Percentiles rank a stretch among this genome's conserved stretches.
These are phyloP conservation scores for Clarias fuscus DNA, from an alignment of 2,797 vertebrate species.

Conservation along the genomic window DNA sequence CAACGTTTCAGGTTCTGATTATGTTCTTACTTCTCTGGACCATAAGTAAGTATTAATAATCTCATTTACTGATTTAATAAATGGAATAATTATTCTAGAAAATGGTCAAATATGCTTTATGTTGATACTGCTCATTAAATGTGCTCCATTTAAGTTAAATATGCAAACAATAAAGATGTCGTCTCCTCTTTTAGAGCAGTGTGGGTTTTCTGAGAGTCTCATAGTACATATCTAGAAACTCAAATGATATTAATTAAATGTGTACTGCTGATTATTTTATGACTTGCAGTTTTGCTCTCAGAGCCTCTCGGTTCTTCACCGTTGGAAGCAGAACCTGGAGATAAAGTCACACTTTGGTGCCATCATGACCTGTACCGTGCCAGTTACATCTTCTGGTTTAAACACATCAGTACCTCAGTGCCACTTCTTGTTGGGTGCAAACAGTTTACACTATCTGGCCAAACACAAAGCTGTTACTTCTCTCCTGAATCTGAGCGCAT, in stretches of 20 bases:
- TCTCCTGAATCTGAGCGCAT: neutral
- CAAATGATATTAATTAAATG: too few relatives aligned
- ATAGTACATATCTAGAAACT: too few relatives aligned
- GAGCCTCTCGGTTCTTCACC: neutral
- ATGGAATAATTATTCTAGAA: neutral
- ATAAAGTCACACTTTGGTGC: slow-evolving; percentile 13
- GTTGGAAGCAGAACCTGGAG: slow-evolving; percentile 23
- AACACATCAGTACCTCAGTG: neutral
- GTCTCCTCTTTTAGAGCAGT: neutral
- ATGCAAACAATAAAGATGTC: neutral
- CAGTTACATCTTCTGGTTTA: slow-evolving; percentile 27
- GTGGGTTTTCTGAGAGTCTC: neutral
- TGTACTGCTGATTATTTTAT: neutral
- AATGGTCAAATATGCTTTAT: neutral
- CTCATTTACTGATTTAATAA: neutral
- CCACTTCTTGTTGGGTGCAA: neutral
- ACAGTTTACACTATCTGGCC: neutral
- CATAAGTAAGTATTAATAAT: slow-evolving; percentile 7
- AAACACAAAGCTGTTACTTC: neutral
- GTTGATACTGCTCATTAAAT: neutral
- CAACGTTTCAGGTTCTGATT: neutral
- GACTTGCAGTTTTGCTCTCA: slow-evolving; percentile 10
- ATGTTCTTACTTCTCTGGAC: neutral
- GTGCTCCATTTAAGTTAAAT: neutral
- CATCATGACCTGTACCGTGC: neutral